Base-by-base conservation (phyloP, 1,140 invertebrate species). In the Nomia melanderi region DNA sequence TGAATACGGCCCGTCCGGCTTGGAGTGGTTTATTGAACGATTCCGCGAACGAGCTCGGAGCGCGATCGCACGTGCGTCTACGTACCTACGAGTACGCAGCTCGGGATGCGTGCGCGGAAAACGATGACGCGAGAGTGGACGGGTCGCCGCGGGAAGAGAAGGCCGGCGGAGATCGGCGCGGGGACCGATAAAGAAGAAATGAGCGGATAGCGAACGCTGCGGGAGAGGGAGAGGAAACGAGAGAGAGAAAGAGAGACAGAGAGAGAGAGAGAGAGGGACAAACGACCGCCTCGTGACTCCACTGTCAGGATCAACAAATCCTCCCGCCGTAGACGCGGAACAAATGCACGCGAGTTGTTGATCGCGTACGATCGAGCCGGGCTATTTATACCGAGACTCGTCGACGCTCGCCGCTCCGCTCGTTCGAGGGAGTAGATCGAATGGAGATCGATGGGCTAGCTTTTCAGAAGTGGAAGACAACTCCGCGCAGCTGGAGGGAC, bases 291-390 rank as follows among this genome's bases (percentile, higher is more conserved):
- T 73, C 76, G 76, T 57, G 70, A 79, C 63, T 69, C 59, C 41
- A 50, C 69, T 76, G 81, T 84, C 82, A 84, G 80, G 69, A 73
- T 80, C 63, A 82, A 83, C 82, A 84, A 84, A 83, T 84, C 82
- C 73, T 79, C 56, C 69, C 50, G 71, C 56, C 71, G 81, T 73
- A 54, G 71, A 82, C 73, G 77, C 73, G 67, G 73, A 80, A 84
- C 81, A 80, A 84, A 84, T 77, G 70, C 78, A 71, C 57, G 72
- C 75, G 69, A 81, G 77, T 79, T 65, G 80, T 84, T 66, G 76
- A 79, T 70, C 76, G 80, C 71, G 79, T 79, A 78, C 79, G 67
- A 71, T 73, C 81, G 33, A 60, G 25, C 33, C 56, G 31, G 54
- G 73, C 81, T 84, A 84, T 84, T 83, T 84, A 84, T 84, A 84